Evolutionary conservation across 2,113 vertebrate genomes (phyloP), one percentile per base, ranked within the genome.

Genomic region (Lontra canadensis): DNA sequence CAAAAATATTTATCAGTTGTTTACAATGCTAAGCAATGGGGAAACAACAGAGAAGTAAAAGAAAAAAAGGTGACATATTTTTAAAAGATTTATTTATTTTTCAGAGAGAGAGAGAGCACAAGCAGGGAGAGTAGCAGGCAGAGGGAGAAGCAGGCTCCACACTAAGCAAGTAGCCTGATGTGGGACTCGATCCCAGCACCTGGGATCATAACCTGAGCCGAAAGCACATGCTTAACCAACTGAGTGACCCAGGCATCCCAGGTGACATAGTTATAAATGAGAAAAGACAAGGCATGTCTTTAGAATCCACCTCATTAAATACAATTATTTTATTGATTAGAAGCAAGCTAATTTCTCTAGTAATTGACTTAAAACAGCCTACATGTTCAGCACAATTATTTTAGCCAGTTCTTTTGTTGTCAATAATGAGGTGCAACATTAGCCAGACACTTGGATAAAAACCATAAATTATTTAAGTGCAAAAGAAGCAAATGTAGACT

Each of bases 391-490:
- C 34, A 63, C 11, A 47, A 39, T 52, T 34, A 69, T 44, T 92
- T 88, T 71, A 80, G 20, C 36, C 63, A 31, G 21, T 84, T 85
- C 23, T 71, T 90, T 90, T 88, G 31, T 92, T 49, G 34, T 39
- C 69, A 18, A 8, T 65, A 17, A 76, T n/a, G 59, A 97, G 26
- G 34, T 63, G 11, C 21, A 55, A 57, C 44, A 36, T 94, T 71
- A 83, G 31, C 36, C 81, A 88, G 81, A 94, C 57, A 81, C 57
- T 34, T 90, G 81, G 88, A 89, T 47, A 71, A 96, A 26, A 36
- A 59, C 78, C 89, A 96, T 80, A 96, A 95, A 95, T 95, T 39
- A 65, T 93, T 71, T 95, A 67, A 96, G 89, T 94, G 67, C 59
- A 74, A 91, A 95, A 93, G 80, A 88, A 95, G 91, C 47, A 96